These are phyloP conservation scores for Pseudomugil tenellus DNA, from an alignment of 2,797 vertebrate genomes.

Conservation along the genomic window DNA sequence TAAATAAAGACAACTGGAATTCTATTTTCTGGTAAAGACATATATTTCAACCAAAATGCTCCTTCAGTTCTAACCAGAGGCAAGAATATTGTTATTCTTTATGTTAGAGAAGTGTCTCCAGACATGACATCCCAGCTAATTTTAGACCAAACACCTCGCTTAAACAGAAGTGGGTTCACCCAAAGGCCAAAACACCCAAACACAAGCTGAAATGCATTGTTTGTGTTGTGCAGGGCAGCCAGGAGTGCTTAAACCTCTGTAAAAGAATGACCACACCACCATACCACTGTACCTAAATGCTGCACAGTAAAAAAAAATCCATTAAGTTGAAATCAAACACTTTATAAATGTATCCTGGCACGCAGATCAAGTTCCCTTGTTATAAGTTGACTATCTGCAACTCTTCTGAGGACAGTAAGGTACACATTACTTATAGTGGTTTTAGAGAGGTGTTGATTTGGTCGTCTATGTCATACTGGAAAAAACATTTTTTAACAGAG, in stretches of 20 bases:
- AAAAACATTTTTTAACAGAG: neutral
- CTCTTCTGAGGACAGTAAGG: neutral
- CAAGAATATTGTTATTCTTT: neutral
- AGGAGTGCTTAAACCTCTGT: too few species aligned
- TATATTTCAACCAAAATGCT: neutral
- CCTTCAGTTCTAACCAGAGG: neutral
- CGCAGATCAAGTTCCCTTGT: too few species aligned
- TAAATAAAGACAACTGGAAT: constrained; percentile 5
- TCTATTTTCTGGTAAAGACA: neutral
- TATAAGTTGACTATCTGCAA: too few species aligned
- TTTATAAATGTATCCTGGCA: too few species aligned
- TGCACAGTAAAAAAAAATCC: too few species aligned
- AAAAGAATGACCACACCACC: too few species aligned
- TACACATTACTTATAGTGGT: neutral
- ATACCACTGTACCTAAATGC: too few species aligned
- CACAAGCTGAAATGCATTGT: neutral
- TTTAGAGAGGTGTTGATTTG: too few species aligned
- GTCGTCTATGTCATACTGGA: neutral
- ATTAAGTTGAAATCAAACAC: too few species aligned
- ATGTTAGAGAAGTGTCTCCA: neutral
- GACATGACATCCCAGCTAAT: neutral
- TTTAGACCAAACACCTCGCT: neutral
- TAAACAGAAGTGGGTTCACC: neutral
- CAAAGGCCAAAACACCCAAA: neutral
- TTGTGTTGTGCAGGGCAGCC: neutral